These are phyloP conservation scores for Leptopilina boulardi DNA, from an alignment of 1,140 invertebrate species.

Conservation along the genomic window DNA sequence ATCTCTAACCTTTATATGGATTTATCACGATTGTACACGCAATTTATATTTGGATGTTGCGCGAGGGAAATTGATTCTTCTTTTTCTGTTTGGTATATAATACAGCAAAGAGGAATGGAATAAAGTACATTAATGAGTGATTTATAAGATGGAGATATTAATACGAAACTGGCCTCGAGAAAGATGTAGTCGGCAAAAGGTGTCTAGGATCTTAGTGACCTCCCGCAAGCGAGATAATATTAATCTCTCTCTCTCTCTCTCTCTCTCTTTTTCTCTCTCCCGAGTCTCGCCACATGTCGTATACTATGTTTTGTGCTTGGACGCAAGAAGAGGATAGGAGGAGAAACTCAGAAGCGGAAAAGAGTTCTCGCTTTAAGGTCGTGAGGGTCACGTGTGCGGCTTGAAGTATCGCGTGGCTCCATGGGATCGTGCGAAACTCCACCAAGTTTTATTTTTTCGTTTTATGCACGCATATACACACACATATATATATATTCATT, in stretches of 20 bases:
- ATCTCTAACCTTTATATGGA: no score
- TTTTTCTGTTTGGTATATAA: conserved; percentile 2
- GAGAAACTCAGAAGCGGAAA: conserved; percentile 61
- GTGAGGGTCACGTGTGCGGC: conserved; percentile 65
- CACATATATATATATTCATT: neutral
- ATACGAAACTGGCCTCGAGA: conserved; percentile 27
- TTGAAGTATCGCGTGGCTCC: conserved; percentile 68
- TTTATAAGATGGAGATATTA: conserved; percentile 34
- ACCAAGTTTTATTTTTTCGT: conserved; percentile 54
- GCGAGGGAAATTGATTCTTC: neutral
- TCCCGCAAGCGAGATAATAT: conserved; percentile 48
- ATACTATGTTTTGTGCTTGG: conserved; percentile 60
- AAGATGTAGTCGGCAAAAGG: conserved; percentile 30
- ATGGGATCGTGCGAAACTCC: conserved; percentile 65
- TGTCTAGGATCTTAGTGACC: conserved; percentile 29
- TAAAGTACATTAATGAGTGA: conserved; percentile 19
- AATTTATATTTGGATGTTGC: conserved; percentile 12
- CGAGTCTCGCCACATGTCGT: conserved; percentile 53
- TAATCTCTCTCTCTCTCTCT: conserved; percentile 58
- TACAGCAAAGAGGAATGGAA: conserved; percentile 24
- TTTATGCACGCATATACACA: conserved; percentile 53
- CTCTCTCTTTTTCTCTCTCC: no score
- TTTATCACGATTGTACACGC: neutral
- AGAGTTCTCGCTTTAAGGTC: conserved; percentile 69
- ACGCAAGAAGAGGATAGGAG: conserved; percentile 51